Conservation (phyloP, 2,888 invertebrate genomes). For the Odontothrips loti region DNA sequence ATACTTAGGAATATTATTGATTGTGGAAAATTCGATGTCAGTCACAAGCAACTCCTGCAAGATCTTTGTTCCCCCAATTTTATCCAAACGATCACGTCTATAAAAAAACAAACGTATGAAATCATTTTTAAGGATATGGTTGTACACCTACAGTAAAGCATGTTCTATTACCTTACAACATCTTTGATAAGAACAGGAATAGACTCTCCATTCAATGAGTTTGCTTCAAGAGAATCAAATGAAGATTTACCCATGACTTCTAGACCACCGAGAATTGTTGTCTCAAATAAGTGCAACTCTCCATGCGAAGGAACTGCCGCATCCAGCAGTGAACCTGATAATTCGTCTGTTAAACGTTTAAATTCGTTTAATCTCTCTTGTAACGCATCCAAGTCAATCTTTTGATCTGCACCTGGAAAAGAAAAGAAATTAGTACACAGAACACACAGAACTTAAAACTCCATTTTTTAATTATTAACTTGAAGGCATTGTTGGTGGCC, state of each 20-base stretch:
- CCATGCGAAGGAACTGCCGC: background rate
- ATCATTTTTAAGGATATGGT: background rate
- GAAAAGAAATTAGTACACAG: background rate
- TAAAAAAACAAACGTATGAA: background rate
- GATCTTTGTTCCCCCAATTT: background rate
- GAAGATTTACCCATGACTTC: background rate
- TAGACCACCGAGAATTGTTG: background rate
- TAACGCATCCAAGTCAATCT: background rate
- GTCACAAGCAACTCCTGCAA: background rate
- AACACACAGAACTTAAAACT: background rate
- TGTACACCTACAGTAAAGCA: background rate
- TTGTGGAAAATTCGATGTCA: background rate
- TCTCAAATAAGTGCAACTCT: background rate
- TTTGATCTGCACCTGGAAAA: background rate
- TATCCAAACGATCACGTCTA: background rate
- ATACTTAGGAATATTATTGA: background rate
- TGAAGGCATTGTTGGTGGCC: too few relatives aligned
- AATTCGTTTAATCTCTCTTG: background rate
- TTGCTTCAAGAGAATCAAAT: background rate
- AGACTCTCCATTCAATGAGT: background rate
- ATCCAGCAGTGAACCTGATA: background rate
- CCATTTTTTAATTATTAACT: too few relatives aligned
- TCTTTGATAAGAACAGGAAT: background rate
- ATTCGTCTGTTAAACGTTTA: background rate
- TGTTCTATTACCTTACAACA: background rate